These are phyloP conservation scores for Euzetes globulus DNA, from an alignment of 2,888 invertebrate species.

Conservation along the genomic window DNA sequence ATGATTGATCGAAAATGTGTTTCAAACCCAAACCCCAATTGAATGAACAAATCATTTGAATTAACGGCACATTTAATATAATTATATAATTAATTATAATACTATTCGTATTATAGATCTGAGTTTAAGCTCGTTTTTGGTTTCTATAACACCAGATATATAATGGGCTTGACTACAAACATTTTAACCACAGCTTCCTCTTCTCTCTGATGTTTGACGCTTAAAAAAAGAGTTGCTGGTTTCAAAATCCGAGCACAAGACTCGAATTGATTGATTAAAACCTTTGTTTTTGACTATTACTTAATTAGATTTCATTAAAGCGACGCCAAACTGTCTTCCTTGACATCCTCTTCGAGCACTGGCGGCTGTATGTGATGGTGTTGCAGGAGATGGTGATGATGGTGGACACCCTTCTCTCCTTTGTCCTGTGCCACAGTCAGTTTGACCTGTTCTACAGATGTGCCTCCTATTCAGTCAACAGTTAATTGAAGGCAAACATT, in stretches of 20 bases:
- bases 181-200: background rate
- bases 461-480: background rate
- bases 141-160: conserved; percentile 13
- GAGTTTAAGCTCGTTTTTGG: conserved; percentile 16
- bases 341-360: background rate
- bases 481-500: background rate
- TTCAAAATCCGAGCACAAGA: background rate
- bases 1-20: too few species aligned
- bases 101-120: background rate
- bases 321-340: conserved; percentile 15
- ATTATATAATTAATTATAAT: background rate
- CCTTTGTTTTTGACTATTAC: background rate
- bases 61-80: conserved; percentile 18
- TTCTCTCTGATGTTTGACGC: background rate
- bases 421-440: conserved; percentile 29
- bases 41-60: background rate
- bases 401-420: background rate
- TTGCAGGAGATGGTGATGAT: conserved; percentile 13
- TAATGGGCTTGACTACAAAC: conserved; percentile 21
- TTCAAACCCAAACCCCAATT: too few species aligned
- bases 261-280: background rate
- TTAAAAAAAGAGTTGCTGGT: background rate
- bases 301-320: background rate
- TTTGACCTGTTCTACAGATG: conserved; percentile 32
- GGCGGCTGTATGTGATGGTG: background rate